Percentiles rank a stretch among this genome's conserved stretches.
phyloP scores from a whole-genome alignment of 2,113 vertebrate genomes.

The Corydoras sp. region DNA sequence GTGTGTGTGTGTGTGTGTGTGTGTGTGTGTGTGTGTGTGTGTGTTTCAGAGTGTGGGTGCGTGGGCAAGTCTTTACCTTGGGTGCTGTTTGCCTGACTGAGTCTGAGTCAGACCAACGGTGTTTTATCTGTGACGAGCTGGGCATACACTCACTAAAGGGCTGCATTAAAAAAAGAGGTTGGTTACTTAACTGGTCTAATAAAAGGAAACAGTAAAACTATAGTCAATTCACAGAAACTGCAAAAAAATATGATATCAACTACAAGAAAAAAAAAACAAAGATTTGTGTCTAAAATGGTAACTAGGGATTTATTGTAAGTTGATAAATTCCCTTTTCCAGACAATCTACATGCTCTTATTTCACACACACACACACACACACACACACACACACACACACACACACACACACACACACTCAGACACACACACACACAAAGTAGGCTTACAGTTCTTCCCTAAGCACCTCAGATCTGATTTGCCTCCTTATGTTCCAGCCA shows the following conservation, averaged over 20 bases:
- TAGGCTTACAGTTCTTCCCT: slow-evolving; percentile 24
- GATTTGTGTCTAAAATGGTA: slow-evolving; percentile 20
- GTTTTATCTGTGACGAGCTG: slow-evolving; percentile 70
- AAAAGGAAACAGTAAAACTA: no score
- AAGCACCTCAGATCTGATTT: slow-evolving; percentile 31
- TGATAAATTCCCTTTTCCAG: background rate
- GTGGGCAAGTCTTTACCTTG: slow-evolving; percentile 63
- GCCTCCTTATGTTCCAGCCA: slow-evolving; percentile 29
- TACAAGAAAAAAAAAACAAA: slow-evolving; percentile 30
- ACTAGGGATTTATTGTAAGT: background rate
- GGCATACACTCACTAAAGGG: slow-evolving; percentile 72
- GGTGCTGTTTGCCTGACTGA: slow-evolving; percentile 65
- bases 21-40: background rate
- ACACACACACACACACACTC: slow-evolving; percentile 2
- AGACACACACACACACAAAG: slow-evolving; percentile 4
- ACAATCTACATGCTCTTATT: background rate
- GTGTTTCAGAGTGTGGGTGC: background rate
- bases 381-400: slow-evolving; percentile 4
- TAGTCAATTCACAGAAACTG: slow-evolving; percentile 35
- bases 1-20: slow-evolving; percentile 13
- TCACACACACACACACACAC: background rate
- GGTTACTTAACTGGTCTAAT: background rate
- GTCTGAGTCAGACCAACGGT: slow-evolving; percentile 73
- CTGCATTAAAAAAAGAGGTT: slow-evolving; percentile 61
- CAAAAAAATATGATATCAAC: slow-evolving; percentile 39